Percentiles rank a stretch among this genome's conserved stretches.
phyloP scores from a whole-genome alignment of 2,797 vertebrate genomes.

The Salarias fasciatus region DNA sequence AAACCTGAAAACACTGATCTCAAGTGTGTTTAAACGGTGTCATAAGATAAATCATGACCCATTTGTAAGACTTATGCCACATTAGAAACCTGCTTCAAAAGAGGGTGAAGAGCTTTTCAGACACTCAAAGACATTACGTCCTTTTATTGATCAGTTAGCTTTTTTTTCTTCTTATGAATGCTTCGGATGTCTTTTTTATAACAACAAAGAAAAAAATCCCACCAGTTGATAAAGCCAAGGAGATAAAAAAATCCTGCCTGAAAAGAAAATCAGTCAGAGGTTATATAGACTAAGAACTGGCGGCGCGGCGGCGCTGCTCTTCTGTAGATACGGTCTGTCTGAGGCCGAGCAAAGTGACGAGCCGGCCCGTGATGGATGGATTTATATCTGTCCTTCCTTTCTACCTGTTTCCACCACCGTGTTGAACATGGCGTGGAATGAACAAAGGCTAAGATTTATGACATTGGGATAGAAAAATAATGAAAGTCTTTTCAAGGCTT shows the following conservation, averaged over 20 bases:
- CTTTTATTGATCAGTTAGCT: conserved; percentile 24
- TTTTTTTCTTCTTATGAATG: too few species aligned
- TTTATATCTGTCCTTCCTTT: conserved; percentile 48
- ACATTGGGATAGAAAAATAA: conserved; percentile 56
- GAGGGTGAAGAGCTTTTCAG: background rate
- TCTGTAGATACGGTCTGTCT: conserved; percentile 25
- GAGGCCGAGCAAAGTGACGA: conserved; percentile 37
- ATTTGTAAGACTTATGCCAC: background rate
- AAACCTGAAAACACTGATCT: too few species aligned
- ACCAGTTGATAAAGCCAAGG: conserved; percentile 32
- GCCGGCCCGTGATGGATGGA: conserved; percentile 60
- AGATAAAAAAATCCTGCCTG: conserved; percentile 35
- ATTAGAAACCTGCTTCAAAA: background rate
- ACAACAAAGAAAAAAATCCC: conserved; percentile 12
- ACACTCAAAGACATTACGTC: conserved; percentile 15
- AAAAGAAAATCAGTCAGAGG: conserved; percentile 34
- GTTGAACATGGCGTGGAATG: conserved; percentile 37
- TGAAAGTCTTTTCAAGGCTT: conserved; percentile 54
- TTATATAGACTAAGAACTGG: conserved; percentile 39
- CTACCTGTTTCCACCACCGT: conserved; percentile 31
- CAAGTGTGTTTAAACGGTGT: background rate
- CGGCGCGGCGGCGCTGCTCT: conserved; percentile 12
- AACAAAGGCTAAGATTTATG: conserved; percentile 58
- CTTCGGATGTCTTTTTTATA: conserved; percentile 16
- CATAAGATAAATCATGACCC: conserved; percentile 2